Conservation (phyloP, 1,140 invertebrate genomes). For the Plodia interpunctella region DNA sequence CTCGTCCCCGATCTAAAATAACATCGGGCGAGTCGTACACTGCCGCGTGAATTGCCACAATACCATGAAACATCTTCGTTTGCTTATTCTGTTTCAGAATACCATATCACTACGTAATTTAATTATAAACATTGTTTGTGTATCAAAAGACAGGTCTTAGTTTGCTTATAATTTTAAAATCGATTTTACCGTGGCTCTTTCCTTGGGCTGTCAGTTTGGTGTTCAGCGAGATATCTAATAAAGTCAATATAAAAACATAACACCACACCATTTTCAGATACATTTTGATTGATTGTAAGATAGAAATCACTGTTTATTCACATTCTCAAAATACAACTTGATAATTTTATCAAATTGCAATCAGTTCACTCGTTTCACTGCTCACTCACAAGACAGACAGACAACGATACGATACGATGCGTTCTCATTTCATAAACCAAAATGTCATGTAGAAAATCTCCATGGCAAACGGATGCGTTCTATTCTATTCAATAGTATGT, state of each 20-base stretch:
- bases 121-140: slow-evolving; percentile 3
- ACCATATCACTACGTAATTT: neutral
- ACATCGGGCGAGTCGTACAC: slow-evolving; percentile 29
- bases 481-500: no score
- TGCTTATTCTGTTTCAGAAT: neutral
- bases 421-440: slow-evolving; percentile 5
- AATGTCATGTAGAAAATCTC: neutral
- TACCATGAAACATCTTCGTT: neutral
- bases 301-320: slow-evolving; percentile 48
- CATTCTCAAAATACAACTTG: slow-evolving; percentile 45
- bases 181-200: slow-evolving; percentile 74
- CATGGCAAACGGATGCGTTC: no score
- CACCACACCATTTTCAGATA: slow-evolving; percentile 63
- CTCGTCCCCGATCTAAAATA: slow-evolving; percentile 53
- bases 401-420: slow-evolving; percentile 40
- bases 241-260: slow-evolving; percentile 65
- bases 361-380: slow-evolving; percentile 24
- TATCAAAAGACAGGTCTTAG: neutral
- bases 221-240: slow-evolving; percentile 64
- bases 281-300: slow-evolving; percentile 49
- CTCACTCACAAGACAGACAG: slow-evolving; percentile 46
- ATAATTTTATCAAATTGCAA: slow-evolving; percentile 37
- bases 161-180: slow-evolving; percentile 29
- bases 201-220: slow-evolving; percentile 66
- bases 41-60: slow-evolving; percentile 28